A percentile compares a stretch with the other conserved stretches of the same genome.
These are phyloP conservation scores for Perognathus longimembris DNA, from an alignment of 2,113 vertebrate species.

Conservation along the genomic window DNA sequence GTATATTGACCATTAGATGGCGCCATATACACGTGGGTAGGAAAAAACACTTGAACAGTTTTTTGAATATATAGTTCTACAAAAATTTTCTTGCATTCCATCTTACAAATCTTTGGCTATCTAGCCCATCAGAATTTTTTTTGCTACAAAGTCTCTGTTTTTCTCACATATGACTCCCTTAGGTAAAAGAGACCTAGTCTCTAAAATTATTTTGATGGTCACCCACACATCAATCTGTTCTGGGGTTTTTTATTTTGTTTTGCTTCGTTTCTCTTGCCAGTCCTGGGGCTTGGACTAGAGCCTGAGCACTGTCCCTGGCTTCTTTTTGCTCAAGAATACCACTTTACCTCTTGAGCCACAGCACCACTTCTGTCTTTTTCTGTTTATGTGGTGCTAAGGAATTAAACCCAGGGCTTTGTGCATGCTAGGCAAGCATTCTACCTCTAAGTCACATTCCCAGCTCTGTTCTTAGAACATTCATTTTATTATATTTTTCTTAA, in stretches of 20 bases:
- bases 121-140: neutral
- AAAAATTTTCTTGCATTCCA: neutral
- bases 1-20: constrained; percentile 79
- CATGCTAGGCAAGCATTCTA: no score
- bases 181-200: neutral
- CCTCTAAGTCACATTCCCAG: no score
- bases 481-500: neutral
- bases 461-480: neutral
- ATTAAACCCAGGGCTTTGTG: no score
- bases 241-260: no score
- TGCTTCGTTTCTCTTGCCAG: no score
- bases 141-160: constrained; percentile 7
- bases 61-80: neutral
- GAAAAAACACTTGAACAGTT: neutral
- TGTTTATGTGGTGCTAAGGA: no score
- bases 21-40: constrained; percentile 43
- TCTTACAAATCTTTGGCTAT: neutral
- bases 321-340: no score
- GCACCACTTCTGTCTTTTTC: no score
- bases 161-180: neutral
- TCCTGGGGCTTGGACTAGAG: no score
- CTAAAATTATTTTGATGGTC: neutral
- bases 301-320: no score
- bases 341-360: no score
- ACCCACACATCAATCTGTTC: neutral